Base-by-base conservation (phyloP, 2,113 vertebrate species). In the Bettongia penicillata region DNA sequence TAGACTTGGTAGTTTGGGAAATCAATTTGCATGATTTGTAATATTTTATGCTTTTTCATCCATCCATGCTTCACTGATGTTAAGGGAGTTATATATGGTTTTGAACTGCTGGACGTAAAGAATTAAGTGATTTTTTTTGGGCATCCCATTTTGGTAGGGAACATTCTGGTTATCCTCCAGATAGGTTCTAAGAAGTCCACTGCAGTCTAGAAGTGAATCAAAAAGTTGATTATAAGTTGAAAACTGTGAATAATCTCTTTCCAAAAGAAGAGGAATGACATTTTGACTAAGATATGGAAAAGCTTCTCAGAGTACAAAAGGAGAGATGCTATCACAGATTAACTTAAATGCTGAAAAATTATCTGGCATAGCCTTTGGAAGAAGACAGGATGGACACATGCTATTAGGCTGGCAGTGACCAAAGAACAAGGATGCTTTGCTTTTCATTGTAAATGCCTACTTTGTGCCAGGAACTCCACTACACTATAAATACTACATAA, bases 231-330 rank as follows among this genome's bases (percentile, higher is more conserved):
- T 96, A 94, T 96, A 93, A 48, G 43, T 89, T 96, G 55, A 28
- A 12, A 90, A 93, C 53, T 89, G 53, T 92, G 24, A 94, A 51
- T 92, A 10, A 92, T 93, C 4, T n/a, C 89, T 92, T 97, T 90
- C 93, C 49, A 91, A 55, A 10, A 47, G n/a, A 96, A 90, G 95
- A 94, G 94, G n/a, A 84, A 93, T 53, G 90, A 96, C 91, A 94
- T 57, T 0, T 51, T 77, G 23, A 28, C 11, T 90, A 91, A 95
- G 57, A 2, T 19, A 52, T 0, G 49, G 25, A 94, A 89, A 50
- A 91, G 2, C 22, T 52, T 91, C 92, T 96, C 51, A 10, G 94
- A 25, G 14, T 91, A 9, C 52, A 68, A 68, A 92, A 91, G 1
- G 51, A 6, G 55, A 91, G 77, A 94, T 95, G 51, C 53, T 53